Conservation (phyloP, 2,113 vertebrate genomes). For the Scolopax mira region DNA sequence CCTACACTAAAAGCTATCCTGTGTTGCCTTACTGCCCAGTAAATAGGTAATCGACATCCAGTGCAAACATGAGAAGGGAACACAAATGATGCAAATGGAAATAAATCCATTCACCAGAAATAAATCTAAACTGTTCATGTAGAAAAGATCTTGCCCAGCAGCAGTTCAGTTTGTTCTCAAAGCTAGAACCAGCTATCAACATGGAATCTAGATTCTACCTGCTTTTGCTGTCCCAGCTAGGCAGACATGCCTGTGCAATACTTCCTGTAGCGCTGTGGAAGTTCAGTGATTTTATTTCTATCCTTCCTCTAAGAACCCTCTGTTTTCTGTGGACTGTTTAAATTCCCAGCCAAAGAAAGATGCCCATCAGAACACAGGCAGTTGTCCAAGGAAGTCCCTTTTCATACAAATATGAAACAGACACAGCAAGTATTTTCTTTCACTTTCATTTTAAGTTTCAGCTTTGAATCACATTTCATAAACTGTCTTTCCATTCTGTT, state of each 20-base stretch:
- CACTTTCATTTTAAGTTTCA: not conserved
- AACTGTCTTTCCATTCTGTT: not conserved
- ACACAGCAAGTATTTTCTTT: not conserved
- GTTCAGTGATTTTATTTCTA: not conserved
- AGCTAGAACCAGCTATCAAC: not conserved
- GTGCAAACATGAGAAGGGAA: not conserved
- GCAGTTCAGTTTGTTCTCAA: not conserved
- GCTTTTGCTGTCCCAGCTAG: not conserved
- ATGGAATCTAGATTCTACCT: not conserved
- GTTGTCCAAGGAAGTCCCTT: not conserved
- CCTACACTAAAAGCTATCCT: accelerated
- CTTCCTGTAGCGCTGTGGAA: not conserved
- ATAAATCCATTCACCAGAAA: not conserved
- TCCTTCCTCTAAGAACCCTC: not conserved
- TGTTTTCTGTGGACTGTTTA: not conserved
- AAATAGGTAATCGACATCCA: accelerated
- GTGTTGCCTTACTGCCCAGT: not conserved
- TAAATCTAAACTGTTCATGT: not conserved
- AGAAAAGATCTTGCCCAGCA: not conserved
- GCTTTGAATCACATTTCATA: not conserved
- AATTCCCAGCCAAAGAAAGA: not conserved
- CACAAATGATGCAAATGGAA: not conserved
- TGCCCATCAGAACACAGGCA: not conserved
- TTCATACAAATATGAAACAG: not conserved
- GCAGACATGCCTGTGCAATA: not conserved